Evolutionary conservation across 2,797 vertebrate species (phyloP).

Genomic region (Danio albolineatus): DNA sequence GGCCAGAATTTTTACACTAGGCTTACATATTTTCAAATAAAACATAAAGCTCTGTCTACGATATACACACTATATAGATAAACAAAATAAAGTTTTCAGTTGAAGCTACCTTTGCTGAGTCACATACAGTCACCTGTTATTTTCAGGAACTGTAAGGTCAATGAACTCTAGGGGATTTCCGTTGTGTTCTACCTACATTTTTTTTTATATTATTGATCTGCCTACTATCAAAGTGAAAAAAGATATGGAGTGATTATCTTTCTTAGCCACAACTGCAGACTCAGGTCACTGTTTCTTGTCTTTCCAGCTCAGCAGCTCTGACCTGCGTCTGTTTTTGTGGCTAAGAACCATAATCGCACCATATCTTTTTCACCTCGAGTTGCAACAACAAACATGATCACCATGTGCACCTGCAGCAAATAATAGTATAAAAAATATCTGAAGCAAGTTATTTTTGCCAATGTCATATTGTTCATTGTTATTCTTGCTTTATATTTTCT

Average conservation of each 20-base stretch:
- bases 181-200: background rate
- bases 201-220: background rate
- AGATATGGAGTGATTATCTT: too few relatives aligned
- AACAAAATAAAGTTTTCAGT: background rate
- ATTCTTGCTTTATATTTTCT: background rate
- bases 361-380: background rate
- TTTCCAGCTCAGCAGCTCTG: background rate
- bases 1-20: background rate
- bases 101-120: background rate
- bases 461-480: background rate
- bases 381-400: background rate
- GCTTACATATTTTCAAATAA: background rate
- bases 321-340: background rate
- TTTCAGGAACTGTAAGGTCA: constrained; percentile 2
- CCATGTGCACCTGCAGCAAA: background rate
- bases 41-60: background rate
- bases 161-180: constrained; percentile 27
- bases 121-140: constrained; percentile 9
- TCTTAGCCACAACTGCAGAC: background rate
- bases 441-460: background rate
- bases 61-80: background rate
- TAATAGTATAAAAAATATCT: background rate
- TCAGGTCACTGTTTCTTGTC: background rate
- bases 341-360: background rate
- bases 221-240: background rate